Evolutionary conservation across 2,888 invertebrate species (phyloP).

Genomic region (Leuctra nigra): DNA sequence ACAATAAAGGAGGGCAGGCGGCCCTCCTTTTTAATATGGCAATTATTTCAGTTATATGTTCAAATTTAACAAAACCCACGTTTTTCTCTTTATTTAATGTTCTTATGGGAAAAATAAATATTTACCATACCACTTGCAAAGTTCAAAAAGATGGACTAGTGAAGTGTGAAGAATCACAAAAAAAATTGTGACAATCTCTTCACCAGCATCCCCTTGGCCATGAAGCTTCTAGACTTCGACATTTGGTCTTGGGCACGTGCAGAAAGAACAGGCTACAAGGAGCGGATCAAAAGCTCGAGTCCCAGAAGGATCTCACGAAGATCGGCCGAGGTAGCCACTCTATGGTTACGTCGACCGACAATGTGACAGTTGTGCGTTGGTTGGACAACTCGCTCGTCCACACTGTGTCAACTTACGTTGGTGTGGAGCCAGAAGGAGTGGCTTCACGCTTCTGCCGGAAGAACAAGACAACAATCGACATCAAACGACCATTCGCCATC

Average conservation of each 20-base stretch:
- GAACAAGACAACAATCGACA: neutral
- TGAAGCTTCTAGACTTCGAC: neutral
- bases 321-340: neutral
- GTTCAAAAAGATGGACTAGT: too few relatives aligned
- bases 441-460: constrained; percentile 5
- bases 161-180: too few relatives aligned
- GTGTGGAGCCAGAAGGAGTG: neutral
- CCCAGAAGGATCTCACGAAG: neutral
- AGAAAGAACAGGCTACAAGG: constrained; percentile 4
- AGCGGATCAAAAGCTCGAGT: neutral
- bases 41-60: too few relatives aligned
- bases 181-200: neutral
- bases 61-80: too few relatives aligned
- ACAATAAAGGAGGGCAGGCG: too few relatives aligned
- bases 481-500: constrained; percentile 6
- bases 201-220: neutral
- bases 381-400: constrained; percentile 18
- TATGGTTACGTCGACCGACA: neutral
- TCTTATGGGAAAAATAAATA: too few relatives aligned
- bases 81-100: too few relatives aligned
- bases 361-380: constrained; percentile 20
- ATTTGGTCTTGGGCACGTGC: neutral
- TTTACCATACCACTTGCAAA: too few relatives aligned
- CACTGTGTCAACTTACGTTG: constrained; percentile 12
- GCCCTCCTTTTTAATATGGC: too few relatives aligned